Conservation (phyloP, 2,113 vertebrate species). For the Phodopus roborovskii region DNA sequence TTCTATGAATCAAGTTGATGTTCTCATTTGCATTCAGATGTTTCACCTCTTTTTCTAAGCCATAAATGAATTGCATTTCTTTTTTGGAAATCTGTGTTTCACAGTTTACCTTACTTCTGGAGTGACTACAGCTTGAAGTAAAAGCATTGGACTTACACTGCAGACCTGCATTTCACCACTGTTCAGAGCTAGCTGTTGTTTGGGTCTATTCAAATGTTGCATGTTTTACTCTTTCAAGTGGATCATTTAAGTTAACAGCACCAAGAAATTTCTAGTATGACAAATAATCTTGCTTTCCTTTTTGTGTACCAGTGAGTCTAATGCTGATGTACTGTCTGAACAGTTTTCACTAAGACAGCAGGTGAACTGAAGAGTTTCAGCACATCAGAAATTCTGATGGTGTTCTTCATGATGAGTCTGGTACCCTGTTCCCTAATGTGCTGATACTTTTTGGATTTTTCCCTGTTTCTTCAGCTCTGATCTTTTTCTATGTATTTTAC, state of each 20-base stretch:
- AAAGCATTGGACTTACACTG: background rate
- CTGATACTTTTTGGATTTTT: background rate
- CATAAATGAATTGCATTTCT: background rate
- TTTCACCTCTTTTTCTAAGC: background rate
- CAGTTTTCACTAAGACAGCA: background rate
- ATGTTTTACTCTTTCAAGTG: background rate
- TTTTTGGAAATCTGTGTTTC: background rate
- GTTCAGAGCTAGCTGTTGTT: background rate
- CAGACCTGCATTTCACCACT: background rate
- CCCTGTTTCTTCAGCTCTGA: background rate
- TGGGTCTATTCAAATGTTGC: background rate
- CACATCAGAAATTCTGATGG: background rate
- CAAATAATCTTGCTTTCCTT: background rate
- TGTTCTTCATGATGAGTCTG: background rate
- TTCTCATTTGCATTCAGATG: background rate
- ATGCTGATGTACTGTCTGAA: background rate
- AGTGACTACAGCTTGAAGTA: background rate
- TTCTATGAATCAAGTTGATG: background rate
- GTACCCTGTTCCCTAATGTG: background rate
- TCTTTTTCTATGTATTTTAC: constrained; percentile 1
- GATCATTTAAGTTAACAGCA: background rate
- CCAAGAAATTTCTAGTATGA: background rate
- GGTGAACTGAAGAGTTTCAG: background rate
- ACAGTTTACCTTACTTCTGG: background rate
- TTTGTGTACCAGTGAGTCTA: background rate